Conservation (phyloP, 2,113 vertebrate genomes). For the Desmodus rotundus region DNA sequence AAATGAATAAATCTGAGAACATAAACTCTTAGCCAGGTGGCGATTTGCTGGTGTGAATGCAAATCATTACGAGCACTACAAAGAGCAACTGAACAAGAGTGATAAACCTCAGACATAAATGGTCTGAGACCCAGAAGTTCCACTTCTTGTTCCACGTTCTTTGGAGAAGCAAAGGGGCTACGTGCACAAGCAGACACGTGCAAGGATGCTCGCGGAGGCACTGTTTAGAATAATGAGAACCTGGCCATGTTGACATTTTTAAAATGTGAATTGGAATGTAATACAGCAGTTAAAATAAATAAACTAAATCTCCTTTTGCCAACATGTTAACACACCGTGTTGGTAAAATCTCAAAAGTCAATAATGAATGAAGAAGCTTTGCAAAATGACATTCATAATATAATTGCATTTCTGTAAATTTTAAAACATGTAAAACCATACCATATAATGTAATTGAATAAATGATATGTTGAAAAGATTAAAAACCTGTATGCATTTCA, state of each 20-base stretch:
- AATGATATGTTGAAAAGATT: background rate
- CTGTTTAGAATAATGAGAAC: background rate
- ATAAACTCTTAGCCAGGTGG: background rate
- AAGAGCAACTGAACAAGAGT: background rate
- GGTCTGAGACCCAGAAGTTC: background rate
- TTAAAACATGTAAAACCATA: conserved; percentile 4
- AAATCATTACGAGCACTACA: background rate
- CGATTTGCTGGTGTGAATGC: background rate
- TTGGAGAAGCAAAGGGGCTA: background rate
- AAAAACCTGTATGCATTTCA: background rate
- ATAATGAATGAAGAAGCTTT: background rate
- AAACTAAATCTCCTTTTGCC: background rate
- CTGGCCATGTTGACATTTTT: background rate
- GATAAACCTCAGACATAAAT: background rate
- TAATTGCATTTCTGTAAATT: background rate
- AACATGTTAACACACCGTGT: background rate
- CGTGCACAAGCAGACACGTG: background rate
- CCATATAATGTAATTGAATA: background rate
- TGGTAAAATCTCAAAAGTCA: conserved; percentile 29
- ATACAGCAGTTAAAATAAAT: background rate
- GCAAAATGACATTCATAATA: background rate
- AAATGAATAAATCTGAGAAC: background rate
- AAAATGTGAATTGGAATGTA: background rate
- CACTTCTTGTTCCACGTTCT: background rate
- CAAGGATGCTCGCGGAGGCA: background rate